Evolutionary conservation across 53 echinoderm and acorn worm species (phyloP).

Genomic region (Echinarachnius parma): DNA sequence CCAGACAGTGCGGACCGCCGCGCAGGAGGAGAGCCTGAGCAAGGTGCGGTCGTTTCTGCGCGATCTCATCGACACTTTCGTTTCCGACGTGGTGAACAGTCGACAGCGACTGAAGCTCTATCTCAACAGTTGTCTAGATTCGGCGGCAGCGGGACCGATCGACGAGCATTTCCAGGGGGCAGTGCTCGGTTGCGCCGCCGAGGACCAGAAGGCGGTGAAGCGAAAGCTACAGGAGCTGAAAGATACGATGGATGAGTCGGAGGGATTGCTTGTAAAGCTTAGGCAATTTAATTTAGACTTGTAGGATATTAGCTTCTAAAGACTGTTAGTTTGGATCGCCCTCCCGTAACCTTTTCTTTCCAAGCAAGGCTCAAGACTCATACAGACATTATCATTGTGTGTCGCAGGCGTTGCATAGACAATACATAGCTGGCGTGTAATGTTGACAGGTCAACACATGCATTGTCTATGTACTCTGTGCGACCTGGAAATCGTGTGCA

Average conservation of each 20-base stretch:
- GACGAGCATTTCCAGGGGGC: constrained; percentile 76
- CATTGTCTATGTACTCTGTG: no score
- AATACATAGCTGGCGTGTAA: no score
- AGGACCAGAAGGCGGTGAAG: constrained; percentile 80
- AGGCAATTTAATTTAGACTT: background rate
- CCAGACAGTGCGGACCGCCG: constrained; percentile 51
- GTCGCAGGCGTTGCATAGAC: no score
- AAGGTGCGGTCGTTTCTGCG: constrained; percentile 49
- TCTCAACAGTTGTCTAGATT: constrained; percentile 72
- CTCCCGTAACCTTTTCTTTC: no score
- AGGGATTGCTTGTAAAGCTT: constrained; percentile 5
- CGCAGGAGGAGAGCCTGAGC: constrained; percentile 64
- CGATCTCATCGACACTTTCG: constrained; percentile 15
- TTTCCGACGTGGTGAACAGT: constrained; percentile 2
- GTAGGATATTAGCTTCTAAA: background rate
- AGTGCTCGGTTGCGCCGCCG: constrained; percentile 78
- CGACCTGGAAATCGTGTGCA: no score
- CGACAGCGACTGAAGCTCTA: constrained; percentile 37
- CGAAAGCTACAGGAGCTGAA: constrained; percentile 55
- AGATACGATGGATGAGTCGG: constrained; percentile 20
- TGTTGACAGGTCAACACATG: no score
- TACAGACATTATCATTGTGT: no score
- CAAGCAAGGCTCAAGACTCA: no score
- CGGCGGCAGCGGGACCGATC: constrained; percentile 52
- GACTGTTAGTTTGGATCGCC: no score